Evolutionary conservation across 2,888 invertebrate genomes (phyloP), one percentile per base, ranked within the genome.

Genomic region (Mechanitis mazaeus): DNA sequence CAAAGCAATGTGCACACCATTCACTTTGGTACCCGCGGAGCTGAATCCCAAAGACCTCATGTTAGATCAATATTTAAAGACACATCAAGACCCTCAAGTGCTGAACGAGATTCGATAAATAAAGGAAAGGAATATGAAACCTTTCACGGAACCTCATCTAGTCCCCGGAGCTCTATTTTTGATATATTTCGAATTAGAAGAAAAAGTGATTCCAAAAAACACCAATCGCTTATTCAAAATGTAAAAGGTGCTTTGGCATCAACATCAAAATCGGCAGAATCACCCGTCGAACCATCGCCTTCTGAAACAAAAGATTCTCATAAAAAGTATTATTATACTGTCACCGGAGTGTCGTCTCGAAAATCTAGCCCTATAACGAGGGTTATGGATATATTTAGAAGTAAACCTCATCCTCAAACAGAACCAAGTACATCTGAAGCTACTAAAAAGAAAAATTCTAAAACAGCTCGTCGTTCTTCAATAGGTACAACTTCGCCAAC

Each of bases 321-420:
- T 72, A 88, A 89, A 68, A 90, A 87, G 66, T 90, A 90, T 78
- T 90, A 90, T 65, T 89, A 90, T 71, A 90, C 90, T n/a, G 90
- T 90, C 50, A 90, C 90, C 3, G 90, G 90, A 56, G 90, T 85
- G 50, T 87, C 90, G 47, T 87, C 89, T 33, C 77, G 88, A 64
- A 88, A 85, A 72, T 87, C 85, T 72, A 89, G 90, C 71, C 87
- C 90, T n/a, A 87, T 90, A 66, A 87, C 90, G 57, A 83, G 87
- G 64, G 87, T 90, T 58, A 89, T 90, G 89, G 89, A 90, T 75
- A 88, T 89, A 67, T 89, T 90, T 75, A 80, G 84, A 69, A 80
- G 83, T 63, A 89, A 87, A 69, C 85, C 87, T 46, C 85, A 85
- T 45, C 59, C 79, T 53, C 88, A 87, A 68, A 73, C 72, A 55